Evolutionary conservation across 2,113 vertebrate species (phyloP), one percentile per base, ranked within the genome.

Genomic region (Halcyon senegalensis): DNA sequence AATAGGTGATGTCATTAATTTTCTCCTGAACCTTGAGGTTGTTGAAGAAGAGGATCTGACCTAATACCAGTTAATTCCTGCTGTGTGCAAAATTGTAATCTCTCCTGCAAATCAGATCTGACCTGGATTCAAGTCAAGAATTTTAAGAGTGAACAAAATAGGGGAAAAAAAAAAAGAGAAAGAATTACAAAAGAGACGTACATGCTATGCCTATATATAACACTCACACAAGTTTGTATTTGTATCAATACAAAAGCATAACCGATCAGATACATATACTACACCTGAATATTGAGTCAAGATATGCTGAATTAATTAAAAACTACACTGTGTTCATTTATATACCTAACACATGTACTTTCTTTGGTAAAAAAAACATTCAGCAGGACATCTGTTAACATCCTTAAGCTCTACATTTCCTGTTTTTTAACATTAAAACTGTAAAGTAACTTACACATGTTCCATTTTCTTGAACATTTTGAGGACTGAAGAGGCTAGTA

Each of bases 31-130:
- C 74, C 69, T 13, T 44, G 58, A 89, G 60, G 77, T 11, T 96
- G 77, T 66, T 18, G 28, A 94, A 81, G 94, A 93, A 73, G 84
- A 93, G 68, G 79, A 95, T 89, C 89, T 95, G 95, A 96, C 81
- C 84, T 96, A 96, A 96, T 92, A 93, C 89, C 89, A 91, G 92
- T 79, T 97, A 97, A 95, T 96, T 91, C 95, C 96, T 68, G 66
- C 80, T 92, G 73, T 77, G 73, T 76, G 44, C 89, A 91, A 87
- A 92, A 87, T 33, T 94, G 84, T 96, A 94, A 96, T 89, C 96
- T 87, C 87, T 76, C 66, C 66, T 77, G 55, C 87, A 95, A 94
- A 94, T 70, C 70, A 94, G 44, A 96, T 80, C 66, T 96, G 95
- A 93, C 95, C 81, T 95, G 95, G 94, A 96, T 92, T 87, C 89